Conservation (phyloP, 2,888 invertebrate genomes). For the Idaea dimidiata region DNA sequence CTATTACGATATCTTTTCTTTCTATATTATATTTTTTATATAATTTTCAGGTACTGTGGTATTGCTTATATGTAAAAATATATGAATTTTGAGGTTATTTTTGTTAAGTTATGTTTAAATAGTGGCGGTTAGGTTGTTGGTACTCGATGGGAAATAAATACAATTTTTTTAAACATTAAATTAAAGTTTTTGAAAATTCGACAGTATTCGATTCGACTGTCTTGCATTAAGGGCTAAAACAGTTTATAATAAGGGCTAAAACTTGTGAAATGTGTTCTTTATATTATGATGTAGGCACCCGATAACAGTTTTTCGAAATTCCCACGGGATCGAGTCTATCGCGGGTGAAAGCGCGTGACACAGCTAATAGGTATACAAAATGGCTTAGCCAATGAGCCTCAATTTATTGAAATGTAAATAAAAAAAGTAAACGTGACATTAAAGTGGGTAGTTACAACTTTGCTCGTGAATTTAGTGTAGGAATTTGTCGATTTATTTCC, state of each 20-base stretch:
- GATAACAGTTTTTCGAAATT: no score
- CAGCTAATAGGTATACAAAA: no score
- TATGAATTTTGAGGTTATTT: constrained; percentile 52
- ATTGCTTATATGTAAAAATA: constrained; percentile 75
- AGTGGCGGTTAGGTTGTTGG: constrained; percentile 53
- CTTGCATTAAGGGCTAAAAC: not conserved
- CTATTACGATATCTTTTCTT: constrained; percentile 50
- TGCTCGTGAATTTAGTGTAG: not conserved
- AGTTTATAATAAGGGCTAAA: no score
- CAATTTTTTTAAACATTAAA: not conserved
- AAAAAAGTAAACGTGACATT: not conserved
- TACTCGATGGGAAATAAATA: constrained; percentile 20
- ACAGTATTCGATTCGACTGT: not conserved
- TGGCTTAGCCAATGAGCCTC: not conserved
- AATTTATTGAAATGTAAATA: not conserved
- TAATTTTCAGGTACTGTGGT: constrained; percentile 75
- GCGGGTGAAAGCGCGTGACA: no score
- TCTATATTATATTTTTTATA: constrained; percentile 54
- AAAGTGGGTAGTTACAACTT: not conserved
- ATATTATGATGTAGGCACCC: not conserved
- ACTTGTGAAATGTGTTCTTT: no score
- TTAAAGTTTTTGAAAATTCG: not conserved
- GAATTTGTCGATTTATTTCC: constrained; percentile 9
- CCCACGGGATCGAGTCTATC: no score
- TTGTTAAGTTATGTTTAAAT: constrained; percentile 36